Conservation (phyloP, 2,888 invertebrate species). For the Brenthis daphne region DNA sequence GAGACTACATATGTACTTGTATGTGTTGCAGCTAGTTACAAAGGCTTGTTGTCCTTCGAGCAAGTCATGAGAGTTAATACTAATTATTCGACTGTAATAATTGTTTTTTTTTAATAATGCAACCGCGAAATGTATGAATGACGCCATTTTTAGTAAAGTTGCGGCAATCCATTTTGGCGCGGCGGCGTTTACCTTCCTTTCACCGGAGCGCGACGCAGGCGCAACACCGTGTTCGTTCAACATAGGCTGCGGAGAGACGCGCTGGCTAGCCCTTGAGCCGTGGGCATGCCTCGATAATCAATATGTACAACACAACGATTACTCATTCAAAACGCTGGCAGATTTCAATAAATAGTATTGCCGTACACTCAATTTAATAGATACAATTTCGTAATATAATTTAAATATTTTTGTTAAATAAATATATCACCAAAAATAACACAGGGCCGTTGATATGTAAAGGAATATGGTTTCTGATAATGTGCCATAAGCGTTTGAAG, state of each 20-base stretch:
- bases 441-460: background rate
- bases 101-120: constrained; percentile 56
- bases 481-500: constrained; percentile 13
- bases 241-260: constrained; percentile 54
- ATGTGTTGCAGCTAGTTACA: constrained; percentile 26
- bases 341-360: constrained; percentile 1
- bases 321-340: constrained; percentile 38
- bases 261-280: constrained; percentile 60
- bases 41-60: constrained; percentile 48
- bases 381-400: background rate
- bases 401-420: background rate
- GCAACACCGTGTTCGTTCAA: constrained; percentile 44
- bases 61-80: constrained; percentile 45
- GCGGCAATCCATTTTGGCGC: constrained; percentile 72
- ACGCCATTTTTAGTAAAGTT: constrained; percentile 79
- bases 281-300: constrained; percentile 45
- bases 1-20: constrained; percentile 14
- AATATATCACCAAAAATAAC: background rate
- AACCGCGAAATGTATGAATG: constrained; percentile 74
- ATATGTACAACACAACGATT: constrained; percentile 34
- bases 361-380: background rate
- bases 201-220: constrained; percentile 56
- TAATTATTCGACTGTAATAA: constrained; percentile 52
- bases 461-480: background rate
- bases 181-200: constrained; percentile 77